Evolutionary conservation across 2,888 invertebrate species (phyloP).

Genomic region (Drosophila limbata): DNA sequence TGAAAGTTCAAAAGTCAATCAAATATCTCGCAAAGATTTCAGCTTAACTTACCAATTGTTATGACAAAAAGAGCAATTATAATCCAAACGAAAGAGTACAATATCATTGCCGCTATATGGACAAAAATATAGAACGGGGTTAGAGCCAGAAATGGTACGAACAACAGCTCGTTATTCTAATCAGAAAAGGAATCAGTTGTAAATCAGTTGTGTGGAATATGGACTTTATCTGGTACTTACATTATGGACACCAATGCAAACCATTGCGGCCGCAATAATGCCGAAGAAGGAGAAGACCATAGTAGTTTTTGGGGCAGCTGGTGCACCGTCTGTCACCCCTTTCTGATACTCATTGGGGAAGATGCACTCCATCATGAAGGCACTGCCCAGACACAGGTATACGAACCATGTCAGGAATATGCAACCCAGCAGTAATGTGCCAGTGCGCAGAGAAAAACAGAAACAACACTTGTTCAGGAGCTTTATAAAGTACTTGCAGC

Average conservation of each 20-base stretch:
- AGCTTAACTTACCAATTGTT: constrained; percentile 51
- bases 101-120: constrained; percentile 45
- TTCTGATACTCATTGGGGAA: constrained; percentile 62
- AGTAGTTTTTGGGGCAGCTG: constrained; percentile 64
- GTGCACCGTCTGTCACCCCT: not conserved
- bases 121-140: constrained; percentile 52
- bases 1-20: not conserved
- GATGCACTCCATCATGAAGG: constrained; percentile 69
- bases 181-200: not conserved
- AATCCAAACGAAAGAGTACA: constrained; percentile 49
- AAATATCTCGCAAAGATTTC: not conserved
- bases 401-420: constrained; percentile 63
- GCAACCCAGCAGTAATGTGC: constrained; percentile 60
- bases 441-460: constrained; percentile 52
- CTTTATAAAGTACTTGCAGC: constrained; percentile 56
- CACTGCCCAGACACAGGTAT: constrained; percentile 59
- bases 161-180: constrained; percentile 70
- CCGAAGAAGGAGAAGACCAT: constrained; percentile 67
- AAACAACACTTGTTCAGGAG: constrained; percentile 55
- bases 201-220: not conserved
- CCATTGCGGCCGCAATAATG: constrained; percentile 44
- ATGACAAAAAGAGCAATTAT: constrained; percentile 44
- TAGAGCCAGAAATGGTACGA: constrained; percentile 56
- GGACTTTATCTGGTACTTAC: constrained; percentile 37
- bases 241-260: constrained; percentile 69